phyloP scores from a whole-genome alignment of 2,888 invertebrate genomes.

The Axea sp. region DNA sequence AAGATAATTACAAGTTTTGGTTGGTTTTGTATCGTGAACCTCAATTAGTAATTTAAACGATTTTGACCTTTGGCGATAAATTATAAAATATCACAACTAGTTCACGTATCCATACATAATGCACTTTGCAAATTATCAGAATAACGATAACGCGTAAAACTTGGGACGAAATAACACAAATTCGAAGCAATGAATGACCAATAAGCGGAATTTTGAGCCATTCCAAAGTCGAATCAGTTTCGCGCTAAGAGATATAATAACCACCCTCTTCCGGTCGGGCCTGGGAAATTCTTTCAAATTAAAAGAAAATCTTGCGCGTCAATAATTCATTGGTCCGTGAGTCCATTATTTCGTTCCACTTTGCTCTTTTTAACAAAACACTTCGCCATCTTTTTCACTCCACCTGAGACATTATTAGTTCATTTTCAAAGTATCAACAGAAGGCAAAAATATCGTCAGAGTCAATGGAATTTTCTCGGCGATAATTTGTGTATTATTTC shows the following conservation, averaged over 20 bases:
- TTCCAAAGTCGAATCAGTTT: constrained; percentile 1
- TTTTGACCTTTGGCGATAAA: too few relatives aligned
- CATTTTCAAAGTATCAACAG: constrained; percentile 48
- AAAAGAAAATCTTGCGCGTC: constrained; percentile 8
- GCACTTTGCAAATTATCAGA: not conserved
- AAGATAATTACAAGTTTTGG: too few relatives aligned
- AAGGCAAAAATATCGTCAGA: constrained; percentile 29
- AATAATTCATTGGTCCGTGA: constrained; percentile 19
- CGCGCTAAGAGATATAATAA: constrained; percentile 2
- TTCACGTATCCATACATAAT: too few relatives aligned
- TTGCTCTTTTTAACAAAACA: constrained; percentile 8
- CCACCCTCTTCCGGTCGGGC: not conserved
- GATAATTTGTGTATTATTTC: constrained; percentile 59
- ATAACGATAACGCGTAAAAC: constrained; percentile 5
- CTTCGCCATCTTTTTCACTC: not conserved
- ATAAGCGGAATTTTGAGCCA: not conserved
- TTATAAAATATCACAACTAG: too few relatives aligned
- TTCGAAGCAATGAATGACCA: not conserved
- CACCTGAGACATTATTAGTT: constrained; percentile 39
- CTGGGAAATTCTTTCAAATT: constrained; percentile 19
- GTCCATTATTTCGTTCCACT: constrained; percentile 30
- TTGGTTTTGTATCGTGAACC: too few relatives aligned
- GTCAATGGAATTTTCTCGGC: constrained; percentile 25
- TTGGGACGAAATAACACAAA: not conserved
- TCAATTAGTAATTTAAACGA: too few relatives aligned